phyloP scores from a whole-genome alignment of 2,888 invertebrate genomes.

The Copidosoma aretas region DNA sequence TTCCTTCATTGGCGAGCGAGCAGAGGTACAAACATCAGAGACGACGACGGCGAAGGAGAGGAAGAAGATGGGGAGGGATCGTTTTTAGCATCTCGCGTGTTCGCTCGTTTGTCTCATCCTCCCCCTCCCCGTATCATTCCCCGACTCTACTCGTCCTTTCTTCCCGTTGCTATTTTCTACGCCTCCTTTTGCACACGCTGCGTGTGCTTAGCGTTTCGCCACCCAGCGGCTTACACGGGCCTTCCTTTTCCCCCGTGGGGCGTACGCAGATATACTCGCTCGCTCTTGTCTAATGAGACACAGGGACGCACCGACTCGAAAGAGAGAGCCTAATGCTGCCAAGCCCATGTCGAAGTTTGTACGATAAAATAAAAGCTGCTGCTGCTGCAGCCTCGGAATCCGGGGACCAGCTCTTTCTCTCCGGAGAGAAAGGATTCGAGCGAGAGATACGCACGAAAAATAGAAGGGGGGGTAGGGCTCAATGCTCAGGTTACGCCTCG shows the following conservation, averaged over 20 bases:
- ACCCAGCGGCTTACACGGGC: constrained; percentile 46
- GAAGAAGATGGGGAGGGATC: background rate
- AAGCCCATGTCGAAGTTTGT: constrained; percentile 38
- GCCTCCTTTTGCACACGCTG: constrained; percentile 30
- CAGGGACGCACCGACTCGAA: constrained; percentile 1
- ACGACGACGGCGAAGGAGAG: no score
- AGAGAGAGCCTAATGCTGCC: constrained; percentile 30
- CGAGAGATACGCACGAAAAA: constrained; percentile 2
- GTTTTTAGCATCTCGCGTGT: constrained; percentile 26
- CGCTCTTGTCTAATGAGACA: constrained; percentile 35
- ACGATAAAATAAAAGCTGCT: constrained; percentile 40
- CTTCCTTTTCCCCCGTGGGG: constrained; percentile 27
- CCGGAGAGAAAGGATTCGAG: constrained; percentile 12
- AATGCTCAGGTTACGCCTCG: constrained; percentile 38
- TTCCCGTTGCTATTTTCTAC: constrained; percentile 8
- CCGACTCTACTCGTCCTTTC: constrained; percentile 17
- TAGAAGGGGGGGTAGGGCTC: constrained; percentile 16
- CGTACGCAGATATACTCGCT: no score
- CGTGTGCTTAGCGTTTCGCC: constrained; percentile 41
- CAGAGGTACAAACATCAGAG: no score
- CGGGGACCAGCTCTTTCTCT: no score
- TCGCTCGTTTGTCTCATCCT: constrained; percentile 35
- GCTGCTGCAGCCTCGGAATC: constrained; percentile 8
- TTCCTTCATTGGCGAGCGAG: constrained; percentile 2
- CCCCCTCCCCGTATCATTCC: constrained; percentile 42